Base-by-base conservation (phyloP, 30 jellyfish, hydroid and myxozoan species). In the Aurelia sp. region DNA sequence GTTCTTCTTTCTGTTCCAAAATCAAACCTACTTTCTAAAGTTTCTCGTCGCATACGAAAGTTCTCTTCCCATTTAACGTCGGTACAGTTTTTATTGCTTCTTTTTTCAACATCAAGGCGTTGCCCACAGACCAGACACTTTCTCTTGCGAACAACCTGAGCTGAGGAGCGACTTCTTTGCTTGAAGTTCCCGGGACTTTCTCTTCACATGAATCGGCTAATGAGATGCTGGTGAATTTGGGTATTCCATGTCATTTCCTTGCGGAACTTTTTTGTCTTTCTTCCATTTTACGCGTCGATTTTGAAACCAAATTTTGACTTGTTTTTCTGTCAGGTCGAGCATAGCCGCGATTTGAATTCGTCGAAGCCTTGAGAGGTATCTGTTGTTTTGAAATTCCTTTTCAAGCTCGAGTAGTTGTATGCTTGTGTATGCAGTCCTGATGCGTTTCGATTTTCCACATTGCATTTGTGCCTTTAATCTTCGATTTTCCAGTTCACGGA, bases 381-480 rank as follows among this genome's bases (percentile, higher is more conserved):
- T 66, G 92, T 92, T 92, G 52, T 81, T 82, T 63, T 92, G 98
- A 58, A 92, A 92, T 55, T 92, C 98, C 61, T 92, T 92, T 74
- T 92, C 98, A 30, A 92, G 86, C 69, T 92, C 98, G 17, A 92
- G 87, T 0, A 92, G 91, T 58, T 92, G 98, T 57, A 92, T 92
- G 87, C 98, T 92, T 11, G 98, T 92, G 86, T 92, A 92, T 12
- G 98, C 98, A n/a, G 98, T 92, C 48, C 98, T 94, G 18, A 92
- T 87, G 71, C 98, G 66, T 86, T 92, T 92, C 33, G 96, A 71
- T 74, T 92, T 92, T 21, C 97, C 97, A 35, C 90, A 81, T 18
- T 59, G 90, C 63, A 68, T 75, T 70, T 73, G 86, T 16, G 87
- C 84, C 64, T 81, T 95, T 16, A 92, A 19, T 62, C 94, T 71